Evolutionary conservation across 2,888 invertebrate genomes (phyloP), one percentile per base, ranked within the genome.

Genomic region (Eristalis pertinax): DNA sequence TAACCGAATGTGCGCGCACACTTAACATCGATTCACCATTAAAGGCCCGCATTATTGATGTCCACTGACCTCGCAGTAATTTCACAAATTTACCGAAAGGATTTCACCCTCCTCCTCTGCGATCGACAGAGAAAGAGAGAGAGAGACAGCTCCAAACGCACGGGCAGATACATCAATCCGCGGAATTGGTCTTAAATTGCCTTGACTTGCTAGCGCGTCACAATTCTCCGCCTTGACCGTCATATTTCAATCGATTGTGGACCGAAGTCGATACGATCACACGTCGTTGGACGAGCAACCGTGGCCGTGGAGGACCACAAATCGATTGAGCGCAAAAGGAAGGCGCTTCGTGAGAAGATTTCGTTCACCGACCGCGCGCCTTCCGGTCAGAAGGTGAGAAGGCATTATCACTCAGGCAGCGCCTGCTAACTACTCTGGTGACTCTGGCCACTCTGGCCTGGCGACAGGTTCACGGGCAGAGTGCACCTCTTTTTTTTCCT

Each of bases 21-120:
- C 74, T 72, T 76, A 87, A 87, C 87, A 87, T 87, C 83, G 76
- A 87, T 80, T 87, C 79, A 60, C 79, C 83, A 87, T 87, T 83
- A 87, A 87, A 83, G 86, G 79, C 67, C 68, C 67, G 60, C 87
- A 76, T 87, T 87, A 87, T 87, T 83, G 83, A 83, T 87, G 87
- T 87, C 87, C 87, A 83, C 83, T 83, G 87, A 87, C 87, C 87
- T 58, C 75, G 58, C n/a, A 83, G 87, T 84, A 79, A 87, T 84
- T 87, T 84, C 58, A 76, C 73, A 84, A 87, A 86, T 84, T 64
- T 87, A 68, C 83, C 79, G 75, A 86, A 82, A 72, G 50, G 70
- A 70, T 78, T 65, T 69, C 41, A 60, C 29, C 26, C 26, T 3
- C 2, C 26, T 2, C 26, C 26, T 3, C 26, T 4, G 26, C 2